Conservation (phyloP, 2,113 vertebrate genomes). For the Aviceda subcristata region DNA sequence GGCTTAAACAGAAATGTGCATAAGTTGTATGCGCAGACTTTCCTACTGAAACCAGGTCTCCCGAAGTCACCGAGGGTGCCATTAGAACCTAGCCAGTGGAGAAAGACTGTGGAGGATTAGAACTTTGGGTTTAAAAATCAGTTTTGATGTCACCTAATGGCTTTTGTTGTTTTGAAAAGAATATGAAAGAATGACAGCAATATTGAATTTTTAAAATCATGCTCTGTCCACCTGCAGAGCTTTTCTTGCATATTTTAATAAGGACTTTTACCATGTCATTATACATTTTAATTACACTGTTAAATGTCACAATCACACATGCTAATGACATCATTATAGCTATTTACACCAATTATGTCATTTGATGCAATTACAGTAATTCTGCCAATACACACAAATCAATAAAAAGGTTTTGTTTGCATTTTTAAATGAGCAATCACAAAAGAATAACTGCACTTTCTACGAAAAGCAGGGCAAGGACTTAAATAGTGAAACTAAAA, state of each 20-base stretch:
- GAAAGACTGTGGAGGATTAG: neutral
- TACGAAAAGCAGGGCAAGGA: neutral
- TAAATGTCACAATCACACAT: conserved; percentile 74
- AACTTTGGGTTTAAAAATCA: neutral
- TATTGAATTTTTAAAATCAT: conserved; percentile 45
- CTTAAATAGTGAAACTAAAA: neutral
- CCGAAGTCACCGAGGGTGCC: neutral
- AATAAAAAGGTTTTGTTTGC: conserved; percentile 71
- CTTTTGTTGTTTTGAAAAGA: conserved; percentile 37
- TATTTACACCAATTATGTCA: conserved; percentile 75
- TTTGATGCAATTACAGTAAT: conserved; percentile 73
- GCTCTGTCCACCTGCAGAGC: conserved; percentile 67
- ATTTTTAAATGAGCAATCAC: conserved; percentile 49
- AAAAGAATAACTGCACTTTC: conserved; percentile 38
- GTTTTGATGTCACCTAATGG: conserved; percentile 16
- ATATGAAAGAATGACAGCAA: conserved; percentile 46
- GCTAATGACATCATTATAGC: conserved; percentile 75
- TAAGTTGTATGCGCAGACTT: rapidly evolving
- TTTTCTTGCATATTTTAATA: conserved; percentile 54
- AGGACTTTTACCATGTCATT: conserved; percentile 69
- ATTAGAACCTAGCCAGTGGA: neutral
- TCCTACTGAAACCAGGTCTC: neutral
- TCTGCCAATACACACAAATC: conserved; percentile 73
- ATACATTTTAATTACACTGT: conserved; percentile 72
- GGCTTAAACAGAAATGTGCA: neutral